phyloP scores from a whole-genome alignment of 1,140 invertebrate species.

The Platyscapa corneri region DNA sequence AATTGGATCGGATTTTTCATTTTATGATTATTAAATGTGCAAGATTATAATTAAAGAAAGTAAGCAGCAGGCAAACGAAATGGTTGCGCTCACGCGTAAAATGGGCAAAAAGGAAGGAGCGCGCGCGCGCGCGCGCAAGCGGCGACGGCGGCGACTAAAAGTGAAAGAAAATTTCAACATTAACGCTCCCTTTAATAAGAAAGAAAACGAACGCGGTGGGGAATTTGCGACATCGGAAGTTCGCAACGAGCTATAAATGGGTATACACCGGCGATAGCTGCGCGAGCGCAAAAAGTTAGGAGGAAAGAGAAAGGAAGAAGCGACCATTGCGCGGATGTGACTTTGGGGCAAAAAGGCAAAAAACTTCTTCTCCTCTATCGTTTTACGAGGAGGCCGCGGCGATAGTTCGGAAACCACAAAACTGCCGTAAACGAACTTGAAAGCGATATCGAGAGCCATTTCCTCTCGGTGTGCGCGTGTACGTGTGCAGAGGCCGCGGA shows the following conservation, averaged over 20 bases:
- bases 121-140: too few relatives aligned
- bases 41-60: conserved; percentile 1
- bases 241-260: conserved; percentile 6
- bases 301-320: conserved; percentile 13
- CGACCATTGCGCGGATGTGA: conserved; percentile 1
- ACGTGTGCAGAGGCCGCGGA: background rate
- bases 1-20: background rate
- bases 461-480: background rate
- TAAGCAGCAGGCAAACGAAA: background rate
- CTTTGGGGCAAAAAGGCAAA: conserved; percentile 10
- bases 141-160: background rate
- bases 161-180: conserved; percentile 15
- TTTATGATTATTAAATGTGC: background rate
- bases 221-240: conserved; percentile 13
- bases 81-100: background rate
- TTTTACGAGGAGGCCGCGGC: background rate
- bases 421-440: background rate
- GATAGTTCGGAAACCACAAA: conserved; percentile 9
- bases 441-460: conserved; percentile 15
- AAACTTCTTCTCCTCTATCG: background rate
- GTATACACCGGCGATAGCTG: too few relatives aligned
- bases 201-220: background rate
- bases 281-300: background rate
- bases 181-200: background rate
- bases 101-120: background rate